A percentile compares a stretch with the other conserved stretches of the same genome.
Conservation (phyloP, 2,888 invertebrate species). For the Carterocephalus palaemon region DNA sequence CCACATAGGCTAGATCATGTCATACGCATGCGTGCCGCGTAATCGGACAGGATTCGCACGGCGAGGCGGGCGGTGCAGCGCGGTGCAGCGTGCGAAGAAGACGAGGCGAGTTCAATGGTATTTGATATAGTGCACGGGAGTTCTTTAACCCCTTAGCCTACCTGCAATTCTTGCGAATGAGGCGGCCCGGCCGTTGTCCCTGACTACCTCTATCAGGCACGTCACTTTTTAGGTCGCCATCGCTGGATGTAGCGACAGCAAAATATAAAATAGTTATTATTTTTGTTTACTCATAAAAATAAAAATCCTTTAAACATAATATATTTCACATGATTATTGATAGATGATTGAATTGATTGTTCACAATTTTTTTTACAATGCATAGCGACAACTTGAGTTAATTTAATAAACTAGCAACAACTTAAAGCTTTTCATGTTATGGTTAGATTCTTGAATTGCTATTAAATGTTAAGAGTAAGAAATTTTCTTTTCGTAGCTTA, state of each 20-base stretch:
- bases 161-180: conserved; percentile 77
- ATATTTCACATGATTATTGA: conserved; percentile 1
- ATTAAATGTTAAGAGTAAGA: too few relatives aligned
- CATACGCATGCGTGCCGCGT: conserved; percentile 74
- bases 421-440: too few relatives aligned
- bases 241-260: conserved; percentile 57
- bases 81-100: conserved; percentile 64
- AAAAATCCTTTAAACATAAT: conserved; percentile 2
- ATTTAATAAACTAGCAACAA: too few relatives aligned
- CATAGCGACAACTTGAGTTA: conserved; percentile 4
- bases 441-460: too few relatives aligned
- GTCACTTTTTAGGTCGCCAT: conserved; percentile 75
- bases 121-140: conserved; percentile 78
- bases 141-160: conserved; percentile 80
- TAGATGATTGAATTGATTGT: conserved; percentile 10
- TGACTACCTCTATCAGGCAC: conserved; percentile 69
- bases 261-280: conserved; percentile 27
- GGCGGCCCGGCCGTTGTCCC: conserved; percentile 77
- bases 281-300: conserved; percentile 19
- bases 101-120: conserved; percentile 75
- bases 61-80: conserved; percentile 59
- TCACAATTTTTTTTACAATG: conserved; percentile 1
- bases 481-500: too few relatives aligned
- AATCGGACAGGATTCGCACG: conserved; percentile 76
- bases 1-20: conserved; percentile 57